These are phyloP conservation scores for Holocentrus rufus DNA, from an alignment of 2,797 vertebrate genomes.

Conservation along the genomic window DNA sequence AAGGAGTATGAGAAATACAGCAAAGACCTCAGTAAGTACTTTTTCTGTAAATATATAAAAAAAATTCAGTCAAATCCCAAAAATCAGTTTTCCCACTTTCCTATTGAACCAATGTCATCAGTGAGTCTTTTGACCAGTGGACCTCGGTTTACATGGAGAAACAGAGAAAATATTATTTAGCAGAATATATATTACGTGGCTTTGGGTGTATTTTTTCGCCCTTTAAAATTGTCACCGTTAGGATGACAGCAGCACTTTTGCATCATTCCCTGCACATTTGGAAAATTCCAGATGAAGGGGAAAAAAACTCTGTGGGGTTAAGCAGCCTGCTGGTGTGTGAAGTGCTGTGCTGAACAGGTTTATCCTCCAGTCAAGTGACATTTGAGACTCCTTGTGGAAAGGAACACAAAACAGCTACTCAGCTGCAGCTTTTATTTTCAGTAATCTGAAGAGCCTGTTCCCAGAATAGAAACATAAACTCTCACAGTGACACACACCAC, in stretches of 20 bases:
- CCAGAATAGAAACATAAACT: slow-evolving; percentile 4
- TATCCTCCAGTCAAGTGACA: slow-evolving; percentile 14
- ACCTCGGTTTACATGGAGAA: background rate
- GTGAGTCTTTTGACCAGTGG: background rate
- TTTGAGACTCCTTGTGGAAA: slow-evolving; percentile 13
- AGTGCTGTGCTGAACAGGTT: background rate
- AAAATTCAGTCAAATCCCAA: slow-evolving; percentile 1
- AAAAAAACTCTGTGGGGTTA: background rate
- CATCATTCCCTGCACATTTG: background rate
- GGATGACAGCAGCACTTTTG: background rate
- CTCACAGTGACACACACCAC: background rate
- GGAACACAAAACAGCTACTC: background rate
- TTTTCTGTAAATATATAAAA: background rate
- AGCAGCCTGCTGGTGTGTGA: background rate
- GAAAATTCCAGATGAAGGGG: background rate
- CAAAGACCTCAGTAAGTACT: slow-evolving; percentile 86
- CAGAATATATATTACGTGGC: too few relatives aligned
- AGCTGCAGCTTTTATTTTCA: slow-evolving; percentile 20
- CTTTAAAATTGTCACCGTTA: background rate
- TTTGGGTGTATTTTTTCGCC: background rate
- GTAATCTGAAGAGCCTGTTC: slow-evolving; percentile 11
- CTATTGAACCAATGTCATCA: background rate
- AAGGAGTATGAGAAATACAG: slow-evolving; percentile 86
- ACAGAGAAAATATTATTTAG: too few relatives aligned
- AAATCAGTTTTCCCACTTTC: background rate